Base-by-base conservation (phyloP, 2,888 invertebrate species). In the Monoplex corrugatus region DNA sequence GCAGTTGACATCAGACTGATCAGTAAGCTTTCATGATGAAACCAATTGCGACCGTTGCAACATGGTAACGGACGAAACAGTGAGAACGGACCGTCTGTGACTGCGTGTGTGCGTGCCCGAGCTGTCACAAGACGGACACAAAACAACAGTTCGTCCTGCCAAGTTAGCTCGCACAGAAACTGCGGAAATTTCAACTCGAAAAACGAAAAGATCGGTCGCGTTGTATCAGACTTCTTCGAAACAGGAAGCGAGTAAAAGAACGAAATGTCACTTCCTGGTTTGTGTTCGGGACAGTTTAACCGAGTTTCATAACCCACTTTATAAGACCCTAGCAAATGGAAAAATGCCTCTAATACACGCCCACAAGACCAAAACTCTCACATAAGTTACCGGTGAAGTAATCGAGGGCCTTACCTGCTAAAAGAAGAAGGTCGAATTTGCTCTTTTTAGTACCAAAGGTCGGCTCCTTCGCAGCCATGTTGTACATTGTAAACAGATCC, bases 251-350 rank as follows among this genome's bases (percentile, higher is more conserved):
- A 92, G 90, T 83, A 88, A 90, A 91, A 85, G 43, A 80, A 80
- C 28, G 78, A 80, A 91, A 89, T 89, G 89, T 92, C 93, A 94
- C 94, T 94, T 94, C 93, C 94, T 94, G 93, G 94, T 94, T 93
- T 89, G 50, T 38, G 83, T 43, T 83, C 63, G 88, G 88, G 88
- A 88, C 88, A 88, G 63, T 88, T 63, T 82, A 44, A 78, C 35
- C 44, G 82, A 88, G 82, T 88, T 88, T 40, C 57, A 44, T 63
- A 80, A 86, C 57, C 78, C 44, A 28, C 32, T 19, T 2, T 19
- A n/a, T 68, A 28, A 10, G n/a, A 86, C 38, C 86, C 38, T 43
- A 13, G 43, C 63, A 43, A 68, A 2, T 68, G n/a, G 19, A 38
- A 43, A 40, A n/a, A 43, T 1, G 19, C 0, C n/a, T 40, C 6